These are phyloP conservation scores for Isoperla grammatica DNA, from an alignment of 2,888 invertebrate genomes.

Conservation along the genomic window DNA sequence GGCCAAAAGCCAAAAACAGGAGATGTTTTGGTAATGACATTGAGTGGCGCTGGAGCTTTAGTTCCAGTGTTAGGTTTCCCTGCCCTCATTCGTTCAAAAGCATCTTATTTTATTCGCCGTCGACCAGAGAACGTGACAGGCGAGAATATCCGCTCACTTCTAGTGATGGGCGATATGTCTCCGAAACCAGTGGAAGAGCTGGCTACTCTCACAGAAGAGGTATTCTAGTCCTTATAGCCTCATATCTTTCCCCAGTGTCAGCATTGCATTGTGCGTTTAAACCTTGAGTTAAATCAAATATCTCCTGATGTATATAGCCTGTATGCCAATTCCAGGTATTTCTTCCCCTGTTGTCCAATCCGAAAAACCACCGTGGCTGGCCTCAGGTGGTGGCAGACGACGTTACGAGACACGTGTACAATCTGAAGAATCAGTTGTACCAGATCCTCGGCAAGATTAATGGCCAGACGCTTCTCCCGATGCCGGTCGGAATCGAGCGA, in stretches of 20 bases:
- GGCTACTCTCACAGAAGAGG: slow-evolving; percentile 61
- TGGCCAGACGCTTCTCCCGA: slow-evolving; percentile 79
- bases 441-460: slow-evolving; percentile 77
- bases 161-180: slow-evolving; percentile 67
- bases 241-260: too few species aligned
- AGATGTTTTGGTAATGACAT: slow-evolving; percentile 54
- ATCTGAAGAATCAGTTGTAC: slow-evolving; percentile 62
- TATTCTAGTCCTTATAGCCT: too few species aligned
- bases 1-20: slow-evolving; percentile 39
- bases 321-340: too few species aligned
- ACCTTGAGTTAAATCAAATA: too few species aligned
- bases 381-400: slow-evolving; percentile 66
- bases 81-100: slow-evolving; percentile 55
- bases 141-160: slow-evolving; percentile 49
- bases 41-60: slow-evolving; percentile 58
- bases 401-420: slow-evolving; percentile 62
- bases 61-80: slow-evolving; percentile 60
- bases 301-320: too few species aligned
- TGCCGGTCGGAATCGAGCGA: slow-evolving; percentile 71
- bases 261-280: too few species aligned
- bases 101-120: slow-evolving; percentile 71
- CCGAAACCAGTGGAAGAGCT: slow-evolving; percentile 65
- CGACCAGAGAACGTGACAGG: slow-evolving; percentile 55
- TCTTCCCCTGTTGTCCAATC: slow-evolving; percentile 64
- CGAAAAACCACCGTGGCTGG: slow-evolving; percentile 66